Percentiles rank a stretch among this genome's conserved stretches.
Conservation (phyloP, 1,140 invertebrate species). For the Drosophila rhopaloa region DNA sequence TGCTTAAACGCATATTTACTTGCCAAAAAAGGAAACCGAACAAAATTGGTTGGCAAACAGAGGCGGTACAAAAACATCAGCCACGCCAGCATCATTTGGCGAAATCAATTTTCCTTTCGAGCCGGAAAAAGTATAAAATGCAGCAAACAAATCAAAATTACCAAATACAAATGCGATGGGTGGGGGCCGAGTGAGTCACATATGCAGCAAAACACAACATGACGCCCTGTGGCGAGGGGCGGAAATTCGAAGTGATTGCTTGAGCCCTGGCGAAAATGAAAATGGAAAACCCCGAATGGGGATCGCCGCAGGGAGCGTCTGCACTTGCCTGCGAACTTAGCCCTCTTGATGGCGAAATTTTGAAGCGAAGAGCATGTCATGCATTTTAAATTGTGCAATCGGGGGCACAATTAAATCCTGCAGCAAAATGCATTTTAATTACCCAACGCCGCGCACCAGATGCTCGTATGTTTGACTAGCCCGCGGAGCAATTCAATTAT, state of each 20-base stretch:
- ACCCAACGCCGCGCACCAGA: conserved; percentile 18
- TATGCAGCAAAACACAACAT: conserved; percentile 18
- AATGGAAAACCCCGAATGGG: conserved; percentile 49
- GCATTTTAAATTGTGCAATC: conserved; percentile 54
- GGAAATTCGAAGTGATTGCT: conserved; percentile 38
- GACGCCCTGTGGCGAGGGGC: conserved; percentile 8
- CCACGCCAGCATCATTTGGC: conserved; percentile 47
- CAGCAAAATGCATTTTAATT: conserved; percentile 61
- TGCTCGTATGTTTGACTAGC: conserved; percentile 27
- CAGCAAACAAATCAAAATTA: conserved; percentile 79
- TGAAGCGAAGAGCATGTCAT: conserved; percentile 29
- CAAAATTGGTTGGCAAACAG: conserved; percentile 76
- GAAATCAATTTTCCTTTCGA: conserved; percentile 68
- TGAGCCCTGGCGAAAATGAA: conserved; percentile 54
- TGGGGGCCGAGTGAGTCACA: neutral
- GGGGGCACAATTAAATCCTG: conserved; percentile 43
- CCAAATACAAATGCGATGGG: conserved; percentile 57
- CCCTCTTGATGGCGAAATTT: conserved; percentile 31
- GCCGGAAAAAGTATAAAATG: conserved; percentile 47
- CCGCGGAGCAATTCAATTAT: conserved; percentile 60
- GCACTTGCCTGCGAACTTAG: conserved; percentile 9
- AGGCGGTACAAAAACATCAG: conserved; percentile 40
- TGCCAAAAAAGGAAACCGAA: conserved; percentile 62
- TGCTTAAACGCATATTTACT: conserved; percentile 75
- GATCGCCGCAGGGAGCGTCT: conserved; percentile 11